Conservation (phyloP, 1,140 invertebrate genomes). For the Ctenoplectra terminalis region DNA sequence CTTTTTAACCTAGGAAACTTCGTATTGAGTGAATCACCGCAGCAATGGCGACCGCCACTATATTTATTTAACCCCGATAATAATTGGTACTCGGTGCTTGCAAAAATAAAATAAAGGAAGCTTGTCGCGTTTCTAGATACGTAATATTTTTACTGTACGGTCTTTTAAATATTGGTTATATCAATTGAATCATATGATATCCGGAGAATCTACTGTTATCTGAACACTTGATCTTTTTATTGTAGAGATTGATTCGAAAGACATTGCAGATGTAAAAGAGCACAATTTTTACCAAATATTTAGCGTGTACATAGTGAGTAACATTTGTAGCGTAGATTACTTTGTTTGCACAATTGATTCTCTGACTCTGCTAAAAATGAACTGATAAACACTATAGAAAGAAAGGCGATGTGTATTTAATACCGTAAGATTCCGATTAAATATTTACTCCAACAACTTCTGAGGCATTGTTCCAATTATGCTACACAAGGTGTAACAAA, state of each 20-base stretch:
- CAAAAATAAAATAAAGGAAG: background rate
- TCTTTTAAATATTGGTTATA: too few species aligned
- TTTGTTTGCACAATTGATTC: background rate
- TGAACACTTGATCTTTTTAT: background rate
- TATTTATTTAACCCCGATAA: background rate
- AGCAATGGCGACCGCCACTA: background rate
- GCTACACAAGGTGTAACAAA: background rate
- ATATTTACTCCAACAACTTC: background rate
- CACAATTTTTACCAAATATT: background rate
- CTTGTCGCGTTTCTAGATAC: background rate
- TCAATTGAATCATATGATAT: background rate
- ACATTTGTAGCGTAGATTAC: background rate
- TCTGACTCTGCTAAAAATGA: background rate
- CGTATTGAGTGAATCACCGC: slow-evolving; percentile 4
- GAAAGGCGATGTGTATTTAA: background rate
- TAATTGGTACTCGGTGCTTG: background rate
- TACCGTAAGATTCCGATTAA: background rate
- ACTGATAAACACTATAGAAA: background rate
- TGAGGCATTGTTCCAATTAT: background rate
- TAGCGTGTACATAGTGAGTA: background rate
- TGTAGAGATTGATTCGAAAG: too few species aligned
- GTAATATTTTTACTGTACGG: background rate
- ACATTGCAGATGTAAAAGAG: background rate
- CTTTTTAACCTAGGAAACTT: slow-evolving; percentile 20
- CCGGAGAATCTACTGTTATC: background rate